phyloP scores from a whole-genome alignment of 2,113 vertebrate species.

The Saguinus imperator region DNA sequence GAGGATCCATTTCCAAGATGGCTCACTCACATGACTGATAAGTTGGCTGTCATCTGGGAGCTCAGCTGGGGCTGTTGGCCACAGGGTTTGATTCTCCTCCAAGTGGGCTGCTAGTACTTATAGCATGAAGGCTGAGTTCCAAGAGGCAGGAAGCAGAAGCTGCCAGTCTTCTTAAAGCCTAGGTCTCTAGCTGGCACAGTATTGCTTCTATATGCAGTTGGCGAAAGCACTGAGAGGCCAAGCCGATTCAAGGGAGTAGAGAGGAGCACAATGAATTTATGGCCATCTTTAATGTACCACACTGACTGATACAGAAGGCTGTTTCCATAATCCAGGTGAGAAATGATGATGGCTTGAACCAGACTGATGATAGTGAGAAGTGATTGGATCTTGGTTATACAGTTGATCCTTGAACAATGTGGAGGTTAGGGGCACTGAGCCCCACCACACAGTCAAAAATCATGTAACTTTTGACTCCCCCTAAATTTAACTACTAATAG shows the following conservation, averaged over 20 bases:
- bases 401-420: not conserved
- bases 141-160: conserved; percentile 48
- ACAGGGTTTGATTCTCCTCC: conserved; percentile 40
- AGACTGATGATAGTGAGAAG: not conserved
- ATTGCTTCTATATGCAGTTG: conserved; percentile 19
- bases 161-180: conserved; percentile 27
- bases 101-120: conserved; percentile 53
- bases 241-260: not conserved
- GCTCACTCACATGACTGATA: conserved; percentile 44
- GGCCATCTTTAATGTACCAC: not conserved
- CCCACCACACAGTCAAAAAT: not conserved
- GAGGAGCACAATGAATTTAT: not conserved
- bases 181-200: not conserved
- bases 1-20: conserved; percentile 36
- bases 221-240: conserved; percentile 21
- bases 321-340: not conserved
- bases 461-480: not conserved
- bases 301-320: not conserved
- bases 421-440: not conserved
- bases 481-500: not conserved
- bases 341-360: not conserved
- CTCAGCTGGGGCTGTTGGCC: not conserved
- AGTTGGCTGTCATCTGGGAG: conserved; percentile 17
- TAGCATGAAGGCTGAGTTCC: conserved; percentile 34
- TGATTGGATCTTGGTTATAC: not conserved